A percentile compares a stretch with the other conserved stretches of the same genome.
phyloP scores from a whole-genome alignment of 2,888 invertebrate genomes.

The Synanthedon myopaeformis region DNA sequence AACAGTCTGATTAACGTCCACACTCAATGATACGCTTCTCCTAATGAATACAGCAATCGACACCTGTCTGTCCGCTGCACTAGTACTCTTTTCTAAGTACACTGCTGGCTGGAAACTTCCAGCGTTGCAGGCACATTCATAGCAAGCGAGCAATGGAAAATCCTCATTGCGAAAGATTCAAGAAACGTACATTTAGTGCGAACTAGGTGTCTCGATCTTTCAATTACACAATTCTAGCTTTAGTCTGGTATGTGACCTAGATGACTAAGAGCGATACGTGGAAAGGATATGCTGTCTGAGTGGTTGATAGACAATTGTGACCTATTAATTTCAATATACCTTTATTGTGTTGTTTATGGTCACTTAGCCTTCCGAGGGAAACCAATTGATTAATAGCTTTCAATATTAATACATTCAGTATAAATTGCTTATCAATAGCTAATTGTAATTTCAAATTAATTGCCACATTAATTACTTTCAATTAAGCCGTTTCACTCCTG shows the following conservation, averaged over 20 bases:
- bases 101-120: not conserved
- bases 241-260: conserved; percentile 1
- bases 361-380: no score
- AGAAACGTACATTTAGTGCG: not conserved
- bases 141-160: not conserved
- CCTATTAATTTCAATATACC: no score
- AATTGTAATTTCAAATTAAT: no score
- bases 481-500: no score
- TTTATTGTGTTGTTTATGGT: no score
- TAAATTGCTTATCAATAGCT: no score
- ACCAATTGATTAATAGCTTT: no score
- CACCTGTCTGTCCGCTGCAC: not conserved
- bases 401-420: no score
- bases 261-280: conserved; percentile 11
- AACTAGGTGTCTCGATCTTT: conserved; percentile 18
- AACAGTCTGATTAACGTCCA: conserved; percentile 12
- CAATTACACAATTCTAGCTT: conserved; percentile 23
- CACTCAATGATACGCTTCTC: not conserved
- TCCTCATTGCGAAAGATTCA: not conserved
- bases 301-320: conserved; percentile 17
- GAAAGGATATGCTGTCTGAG: conserved; percentile 12
- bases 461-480: no score
- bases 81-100: not conserved
- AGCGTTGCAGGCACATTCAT: not conserved
- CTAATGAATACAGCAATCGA: not conserved